Base-by-base conservation (phyloP, 1,140 invertebrate species). In the Acromyrmex charruanus region DNA sequence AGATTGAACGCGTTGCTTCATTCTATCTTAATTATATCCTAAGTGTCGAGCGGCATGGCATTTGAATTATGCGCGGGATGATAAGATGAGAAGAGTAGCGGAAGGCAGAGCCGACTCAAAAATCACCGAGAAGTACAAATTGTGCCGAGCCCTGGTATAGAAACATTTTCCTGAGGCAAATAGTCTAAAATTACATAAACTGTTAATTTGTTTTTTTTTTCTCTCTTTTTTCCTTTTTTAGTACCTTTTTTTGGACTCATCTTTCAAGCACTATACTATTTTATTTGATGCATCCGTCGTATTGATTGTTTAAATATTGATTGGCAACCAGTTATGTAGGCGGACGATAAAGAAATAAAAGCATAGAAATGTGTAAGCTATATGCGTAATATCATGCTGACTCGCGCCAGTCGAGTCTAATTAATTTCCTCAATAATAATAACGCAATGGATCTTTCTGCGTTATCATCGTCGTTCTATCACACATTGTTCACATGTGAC, bases 371-470 rank as follows among this genome's bases (percentile, higher is more conserved):
- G 21, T 58, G 16, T 7, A 55, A 21, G 14, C 1, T 53, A 63
- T 44, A 59, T 44, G 44, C 85, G 53, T 35, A 65, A 58, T 79
- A 90, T 89, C 85, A 12, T 44, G 44, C 2, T 35, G 49, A 25
- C 49, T 74, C 49, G 71, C 49, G 39, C 14, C n/a, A 28, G 55
- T 75, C 49, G 16, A 9, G 49, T 81, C 85, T 81, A 71, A 90
- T 90, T 90, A 90, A 90, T 90, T 90, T 80, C 59, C 51, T 80
- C 74, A n/a, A 66, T 89, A 53, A 44, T 88, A 81, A 90, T 87
- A 88, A 90, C 66, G 89, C 85, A 88, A 90, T 90, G 85, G 28
- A 84, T 77, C 89, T 90, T 61, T 72, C 69, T 72, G 61, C 51
- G 75, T 90, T 90, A 90, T 90, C 85, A 39, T 18, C 75, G 21